Evolutionary conservation across 2,113 vertebrate genomes (phyloP), one percentile per base, ranked within the genome.

Genomic region (Phyllostomus hastatus): DNA sequence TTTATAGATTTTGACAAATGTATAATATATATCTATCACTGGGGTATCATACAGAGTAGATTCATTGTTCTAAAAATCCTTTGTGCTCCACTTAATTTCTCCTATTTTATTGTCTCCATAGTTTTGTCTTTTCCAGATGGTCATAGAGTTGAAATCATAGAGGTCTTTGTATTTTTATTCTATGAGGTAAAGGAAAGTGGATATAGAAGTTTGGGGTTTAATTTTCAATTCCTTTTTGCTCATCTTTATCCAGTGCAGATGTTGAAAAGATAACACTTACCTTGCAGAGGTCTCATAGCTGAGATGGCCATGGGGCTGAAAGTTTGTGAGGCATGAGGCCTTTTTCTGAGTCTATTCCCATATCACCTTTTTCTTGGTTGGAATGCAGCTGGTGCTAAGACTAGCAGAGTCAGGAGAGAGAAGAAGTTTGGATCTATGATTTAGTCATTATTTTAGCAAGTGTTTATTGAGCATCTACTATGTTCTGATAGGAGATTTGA

Each of bases 301-400:
- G 46, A 67, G n/a, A 54, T 8, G 46, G 54, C 3, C 14, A 6
- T 7, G 31, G 38, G 24, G 5, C 20, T 81, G 59, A 66, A 31
- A 14, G 7, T 9, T 6, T 0, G 31, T 20, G n/a, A 43, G 24
- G 28, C 1, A 16, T 3, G 12, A 16, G 50, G 26, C 15, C 61
- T 70, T 67, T 70, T 9, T 24, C 48, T 10, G 54, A 31, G 54
- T 5, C 24, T 87, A 24, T 86, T 50, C 80, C 5, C 11, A 22
- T 31, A 35, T 8, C 8, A 22, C 16, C 24, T 52, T 52, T 43
- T 50, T 72, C n/a, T 64, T 79, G 50, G 28, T 72, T 80, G 41
- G 43, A n/a, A 52, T 10, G 11, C 4, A 12, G 73, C 72, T 86
- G 35, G 17, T 66, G 81, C 61, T 67, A 31, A 85, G 46, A 43